Evolutionary conservation across 2,113 vertebrate species (phyloP).

Genomic region (Gyps fulvus): DNA sequence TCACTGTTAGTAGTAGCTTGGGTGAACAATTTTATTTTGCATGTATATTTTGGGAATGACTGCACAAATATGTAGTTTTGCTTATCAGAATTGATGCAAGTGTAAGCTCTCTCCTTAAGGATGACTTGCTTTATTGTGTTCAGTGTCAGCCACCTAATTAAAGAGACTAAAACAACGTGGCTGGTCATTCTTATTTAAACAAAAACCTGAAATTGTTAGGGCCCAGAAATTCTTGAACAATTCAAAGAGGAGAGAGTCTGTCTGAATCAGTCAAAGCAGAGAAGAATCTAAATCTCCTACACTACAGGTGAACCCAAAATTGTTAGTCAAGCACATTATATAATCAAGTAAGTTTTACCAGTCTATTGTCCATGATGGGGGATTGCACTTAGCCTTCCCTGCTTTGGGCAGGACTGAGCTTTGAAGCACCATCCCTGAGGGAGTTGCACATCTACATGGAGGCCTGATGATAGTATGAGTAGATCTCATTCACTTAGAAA

Average conservation of each 20-base stretch:
- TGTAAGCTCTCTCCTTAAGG: not conserved
- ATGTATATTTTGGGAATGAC: not conserved
- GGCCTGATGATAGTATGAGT: not conserved
- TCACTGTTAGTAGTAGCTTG: not conserved
- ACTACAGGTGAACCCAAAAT: not conserved
- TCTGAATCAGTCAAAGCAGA: not conserved
- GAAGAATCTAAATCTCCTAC: not conserved
- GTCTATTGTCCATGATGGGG: not conserved
- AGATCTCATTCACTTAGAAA: not conserved
- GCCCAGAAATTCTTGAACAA: not conserved
- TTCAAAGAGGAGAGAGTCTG: not conserved
- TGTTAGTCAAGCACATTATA: not conserved
- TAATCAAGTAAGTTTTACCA: not conserved
- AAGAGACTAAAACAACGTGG: not conserved
- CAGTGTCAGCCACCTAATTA: not conserved
- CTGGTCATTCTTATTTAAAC: not conserved
- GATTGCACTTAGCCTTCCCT: not conserved
- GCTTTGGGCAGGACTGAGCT: not conserved
- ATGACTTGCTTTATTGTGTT: not conserved
- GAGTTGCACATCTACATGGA: not conserved
- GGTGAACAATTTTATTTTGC: not conserved
- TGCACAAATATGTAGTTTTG: not conserved
- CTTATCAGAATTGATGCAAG: not conserved
- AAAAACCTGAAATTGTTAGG: not conserved
- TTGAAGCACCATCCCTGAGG: not conserved